These are phyloP conservation scores for Sitta carolinensis DNA, from an alignment of 2,797 vertebrate genomes.

Conservation along the genomic window DNA sequence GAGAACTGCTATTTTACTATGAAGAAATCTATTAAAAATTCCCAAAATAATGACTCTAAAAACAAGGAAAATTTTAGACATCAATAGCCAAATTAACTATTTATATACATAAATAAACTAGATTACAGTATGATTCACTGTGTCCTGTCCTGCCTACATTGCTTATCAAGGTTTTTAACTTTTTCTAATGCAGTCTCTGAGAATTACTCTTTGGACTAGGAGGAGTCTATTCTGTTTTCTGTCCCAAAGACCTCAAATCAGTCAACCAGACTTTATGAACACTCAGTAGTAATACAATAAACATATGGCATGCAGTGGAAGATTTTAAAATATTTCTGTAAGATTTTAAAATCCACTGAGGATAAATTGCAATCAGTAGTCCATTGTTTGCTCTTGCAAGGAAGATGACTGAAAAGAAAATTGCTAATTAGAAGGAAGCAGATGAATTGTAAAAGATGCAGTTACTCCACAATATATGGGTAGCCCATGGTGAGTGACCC, in stretches of 20 bases:
- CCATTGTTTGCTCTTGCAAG: background rate
- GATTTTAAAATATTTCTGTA: background rate
- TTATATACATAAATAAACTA: background rate
- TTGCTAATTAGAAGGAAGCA: background rate
- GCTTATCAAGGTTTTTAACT: background rate
- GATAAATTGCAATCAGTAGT: background rate
- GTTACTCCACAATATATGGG: background rate
- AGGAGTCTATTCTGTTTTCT: background rate
- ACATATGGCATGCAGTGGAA: background rate
- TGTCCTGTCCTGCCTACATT: background rate
- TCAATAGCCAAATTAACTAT: background rate
- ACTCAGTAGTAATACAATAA: background rate
- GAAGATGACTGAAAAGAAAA: background rate
- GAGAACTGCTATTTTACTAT: background rate
- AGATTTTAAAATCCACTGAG: background rate
- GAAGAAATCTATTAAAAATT: background rate
- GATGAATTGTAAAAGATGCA: background rate
- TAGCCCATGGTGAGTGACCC: background rate
- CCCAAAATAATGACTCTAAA: background rate
- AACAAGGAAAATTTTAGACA: background rate
- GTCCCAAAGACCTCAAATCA: background rate
- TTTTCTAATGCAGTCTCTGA: background rate
- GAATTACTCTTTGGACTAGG: background rate
- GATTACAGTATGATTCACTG: background rate
- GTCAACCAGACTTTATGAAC: background rate